Evolutionary conservation across 2,113 vertebrate species (phyloP).

Genomic region (Hypanus sabinus): DNA sequence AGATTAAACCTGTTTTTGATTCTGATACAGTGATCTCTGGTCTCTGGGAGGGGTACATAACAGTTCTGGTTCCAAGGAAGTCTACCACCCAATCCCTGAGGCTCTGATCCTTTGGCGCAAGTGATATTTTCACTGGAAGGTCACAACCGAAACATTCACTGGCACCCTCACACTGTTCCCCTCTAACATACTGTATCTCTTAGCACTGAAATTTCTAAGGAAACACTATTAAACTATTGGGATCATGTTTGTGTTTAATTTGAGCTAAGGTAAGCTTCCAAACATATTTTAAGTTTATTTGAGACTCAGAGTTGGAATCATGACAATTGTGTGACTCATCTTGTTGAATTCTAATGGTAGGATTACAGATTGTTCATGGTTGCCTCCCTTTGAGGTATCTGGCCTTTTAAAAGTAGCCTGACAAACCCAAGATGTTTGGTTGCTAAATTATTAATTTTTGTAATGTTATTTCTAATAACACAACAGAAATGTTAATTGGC

Average conservation of each 20-base stretch:
- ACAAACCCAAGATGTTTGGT: neutral
- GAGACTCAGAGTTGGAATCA: neutral
- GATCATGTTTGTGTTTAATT: neutral
- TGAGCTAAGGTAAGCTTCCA: neutral
- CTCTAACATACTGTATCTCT: too few relatives aligned
- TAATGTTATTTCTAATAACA: neutral
- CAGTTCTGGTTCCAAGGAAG: too few relatives aligned
- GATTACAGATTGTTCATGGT: neutral
- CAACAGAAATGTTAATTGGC: neutral
- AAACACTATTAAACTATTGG: neutral
- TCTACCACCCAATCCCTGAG: too few relatives aligned
- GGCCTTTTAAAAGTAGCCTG: neutral
- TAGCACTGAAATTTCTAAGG: too few relatives aligned
- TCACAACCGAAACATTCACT: too few relatives aligned
- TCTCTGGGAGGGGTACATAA: too few relatives aligned
- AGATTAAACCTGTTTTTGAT: too few relatives aligned
- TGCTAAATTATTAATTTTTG: neutral
- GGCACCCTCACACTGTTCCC: too few relatives aligned
- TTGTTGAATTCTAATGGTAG: neutral
- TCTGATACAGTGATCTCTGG: too few relatives aligned
- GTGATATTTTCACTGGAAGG: too few relatives aligned
- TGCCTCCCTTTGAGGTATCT: neutral
- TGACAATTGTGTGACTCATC: neutral
- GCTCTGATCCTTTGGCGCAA: too few relatives aligned
- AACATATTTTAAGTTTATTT: neutral